Base-by-base conservation (phyloP, 2,888 invertebrate species). In the Seira musarum region DNA sequence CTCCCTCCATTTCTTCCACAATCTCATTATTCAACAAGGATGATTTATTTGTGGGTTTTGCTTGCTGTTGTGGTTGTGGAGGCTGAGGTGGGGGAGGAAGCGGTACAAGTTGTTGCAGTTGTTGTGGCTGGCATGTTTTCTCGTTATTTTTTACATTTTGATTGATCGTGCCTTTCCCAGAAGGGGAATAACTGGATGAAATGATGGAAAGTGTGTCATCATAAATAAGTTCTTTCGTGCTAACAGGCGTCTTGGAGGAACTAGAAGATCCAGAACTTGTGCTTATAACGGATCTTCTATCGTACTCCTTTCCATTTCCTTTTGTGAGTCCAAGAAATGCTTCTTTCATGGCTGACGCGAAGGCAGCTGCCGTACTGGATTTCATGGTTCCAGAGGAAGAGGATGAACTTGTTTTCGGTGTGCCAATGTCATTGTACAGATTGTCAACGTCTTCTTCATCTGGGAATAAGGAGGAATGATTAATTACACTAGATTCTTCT, bases 131-230 rank as follows among this genome's bases (percentile, higher is more conserved):
- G 21, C 22, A 65, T 30, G 30, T 35, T n/a, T 15, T 35, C 25
- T 64, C 13, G 24, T 64, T 64, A 21, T 13, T 63, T 17, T 73
- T 65, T 65, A 65, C 17, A 53, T 63, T 17, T 63, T 72, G 72
- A 72, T 65, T 72, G 65, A 72, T 72, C 64, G 49, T 49, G 40
- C 61, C 61, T 22, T 25, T 69, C 21, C 69, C 69, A 69, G 49
- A 69, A 53, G 74, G 24, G 19, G 74, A 35, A 24, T 30, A 46
- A 22, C 71, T 77, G 64, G 66, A 81, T 8, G 83, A 81, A n/a
- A 81, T 83, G 24, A 85, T 30, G 24, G 85, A 85, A 13, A 83
- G 65, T 2, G 85, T 85, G 74, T 87, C 87, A 68, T 87, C 87
- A 67, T 87, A 87, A 72, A 87, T 84, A 5, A 87, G 63, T 15